Percentiles rank a stretch among this genome's conserved stretches.
phyloP scores from a whole-genome alignment of 2,797 vertebrate genomes.

The Typhlichthys eigenmanni region DNA sequence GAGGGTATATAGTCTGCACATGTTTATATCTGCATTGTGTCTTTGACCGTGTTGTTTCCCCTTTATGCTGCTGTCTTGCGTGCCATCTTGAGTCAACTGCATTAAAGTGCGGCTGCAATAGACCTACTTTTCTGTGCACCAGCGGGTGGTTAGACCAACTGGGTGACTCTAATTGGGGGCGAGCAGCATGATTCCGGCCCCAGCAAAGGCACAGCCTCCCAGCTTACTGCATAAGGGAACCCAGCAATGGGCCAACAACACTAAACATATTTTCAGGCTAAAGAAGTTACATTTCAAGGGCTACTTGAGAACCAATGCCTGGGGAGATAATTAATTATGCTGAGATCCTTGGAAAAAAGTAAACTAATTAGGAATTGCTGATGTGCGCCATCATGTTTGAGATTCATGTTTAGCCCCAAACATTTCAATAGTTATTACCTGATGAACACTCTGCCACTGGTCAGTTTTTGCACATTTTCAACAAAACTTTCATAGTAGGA shows the following conservation, averaged over 20 bases:
- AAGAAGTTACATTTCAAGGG: background rate
- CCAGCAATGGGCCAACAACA: conserved; percentile 8
- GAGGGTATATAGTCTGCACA: background rate
- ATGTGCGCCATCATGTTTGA: too few species aligned
- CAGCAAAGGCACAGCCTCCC: conserved; percentile 38
- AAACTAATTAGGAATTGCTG: background rate
- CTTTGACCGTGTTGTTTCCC: background rate
- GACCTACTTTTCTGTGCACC: conserved; percentile 21
- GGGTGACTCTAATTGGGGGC: conserved; percentile 44
- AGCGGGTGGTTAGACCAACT: conserved; percentile 31
- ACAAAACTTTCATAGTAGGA: background rate
- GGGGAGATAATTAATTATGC: background rate
- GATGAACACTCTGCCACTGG: background rate
- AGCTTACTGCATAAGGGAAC: conserved; percentile 8
- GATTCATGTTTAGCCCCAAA: too few species aligned
- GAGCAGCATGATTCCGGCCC: conserved; percentile 44
- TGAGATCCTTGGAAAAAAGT: background rate
- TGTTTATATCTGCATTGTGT: too few species aligned
- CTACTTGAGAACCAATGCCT: background rate
- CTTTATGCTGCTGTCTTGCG: background rate
- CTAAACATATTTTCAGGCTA: conserved; percentile 5
- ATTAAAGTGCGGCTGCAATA: conserved; percentile 18
- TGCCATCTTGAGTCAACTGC: conserved; percentile 7
- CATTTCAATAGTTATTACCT: too few species aligned
- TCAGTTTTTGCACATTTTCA: conserved; percentile 19